Percentiles rank a stretch among this genome's conserved stretches.
phyloP scores from a whole-genome alignment of 2,888 invertebrate species.

The Thera britannica region DNA sequence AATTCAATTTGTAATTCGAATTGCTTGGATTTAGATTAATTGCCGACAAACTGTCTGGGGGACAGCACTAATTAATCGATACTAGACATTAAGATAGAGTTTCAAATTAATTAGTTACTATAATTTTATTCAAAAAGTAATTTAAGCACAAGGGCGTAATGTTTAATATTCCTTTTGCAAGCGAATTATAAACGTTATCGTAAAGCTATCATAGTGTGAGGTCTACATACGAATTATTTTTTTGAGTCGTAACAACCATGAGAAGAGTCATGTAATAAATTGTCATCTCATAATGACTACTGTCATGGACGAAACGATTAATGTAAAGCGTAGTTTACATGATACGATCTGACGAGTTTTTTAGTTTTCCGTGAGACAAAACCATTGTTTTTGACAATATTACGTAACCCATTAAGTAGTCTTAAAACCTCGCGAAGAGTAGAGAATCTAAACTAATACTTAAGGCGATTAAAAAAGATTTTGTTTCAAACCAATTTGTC shows the following conservation, averaged over 20 bases:
- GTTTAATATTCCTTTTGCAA: conserved; percentile 41
- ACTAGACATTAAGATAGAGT: conserved; percentile 58
- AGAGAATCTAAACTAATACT: conserved; percentile 51
- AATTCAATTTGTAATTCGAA: conserved; percentile 73
- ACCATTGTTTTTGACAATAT: conserved; percentile 72
- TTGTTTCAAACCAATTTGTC: not conserved
- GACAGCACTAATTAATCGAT: conserved; percentile 79
- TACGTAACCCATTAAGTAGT: conserved; percentile 62
- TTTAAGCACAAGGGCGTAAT: conserved; percentile 24
- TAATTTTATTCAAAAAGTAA: conserved; percentile 18
- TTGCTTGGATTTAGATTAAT: conserved; percentile 74
- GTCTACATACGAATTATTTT: conserved; percentile 61
- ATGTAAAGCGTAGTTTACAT: conserved; percentile 73
- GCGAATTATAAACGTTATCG: conserved; percentile 41
- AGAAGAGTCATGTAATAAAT: conserved; percentile 72
- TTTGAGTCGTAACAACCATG: conserved; percentile 52
- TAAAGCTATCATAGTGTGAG: conserved; percentile 70
- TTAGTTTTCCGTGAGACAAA: conserved; percentile 71
- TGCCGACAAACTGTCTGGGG: conserved; percentile 71
- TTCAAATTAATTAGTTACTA: conserved; percentile 71
- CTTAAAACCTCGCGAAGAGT: conserved; percentile 50
- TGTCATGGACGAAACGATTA: conserved; percentile 68
- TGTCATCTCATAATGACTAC: conserved; percentile 69
- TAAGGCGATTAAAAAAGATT: conserved; percentile 17
- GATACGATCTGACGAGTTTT: conserved; percentile 66